These are phyloP conservation scores for Chirona hameri DNA, from an alignment of 2,888 invertebrate species.

Conservation along the genomic window DNA sequence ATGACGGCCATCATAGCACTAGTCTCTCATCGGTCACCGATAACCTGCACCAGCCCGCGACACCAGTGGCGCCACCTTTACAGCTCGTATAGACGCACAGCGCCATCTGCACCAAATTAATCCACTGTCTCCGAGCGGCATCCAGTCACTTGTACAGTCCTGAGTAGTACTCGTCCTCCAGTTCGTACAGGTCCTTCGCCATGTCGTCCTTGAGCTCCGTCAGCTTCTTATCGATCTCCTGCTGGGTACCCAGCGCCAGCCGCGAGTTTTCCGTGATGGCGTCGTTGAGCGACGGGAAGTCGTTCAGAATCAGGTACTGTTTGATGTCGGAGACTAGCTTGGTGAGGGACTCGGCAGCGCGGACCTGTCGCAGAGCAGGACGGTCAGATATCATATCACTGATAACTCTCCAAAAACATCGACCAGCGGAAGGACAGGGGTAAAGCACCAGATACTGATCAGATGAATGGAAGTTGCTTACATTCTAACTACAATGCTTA, in stretches of 20 bases:
- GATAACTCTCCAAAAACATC: not conserved
- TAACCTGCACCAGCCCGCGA: no score
- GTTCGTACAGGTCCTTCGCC: conserved; percentile 85
- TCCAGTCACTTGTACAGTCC: conserved; percentile 68
- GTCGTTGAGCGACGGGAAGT: conserved; percentile 96
- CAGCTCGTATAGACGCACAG: no score
- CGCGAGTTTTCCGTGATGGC: conserved; percentile 92
- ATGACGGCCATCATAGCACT: no score
- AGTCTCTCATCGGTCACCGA: no score
- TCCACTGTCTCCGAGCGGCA: no score
- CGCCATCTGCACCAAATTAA: no score
- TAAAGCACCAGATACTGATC: no score
- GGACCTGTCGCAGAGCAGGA: conserved; percentile 56
- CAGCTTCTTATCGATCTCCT: conserved; percentile 87
- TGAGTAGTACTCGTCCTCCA: conserved; percentile 89
- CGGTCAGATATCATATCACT: not conserved
- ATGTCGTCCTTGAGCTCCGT: conserved; percentile 91
- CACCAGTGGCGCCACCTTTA: no score
- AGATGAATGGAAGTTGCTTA: no score
- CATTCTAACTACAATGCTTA: no score
- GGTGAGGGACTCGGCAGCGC: conserved; percentile 95
- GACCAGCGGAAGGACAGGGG: no score
- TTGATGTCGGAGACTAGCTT: conserved; percentile 96
- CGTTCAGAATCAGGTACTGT: conserved; percentile 94
- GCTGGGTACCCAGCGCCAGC: conserved; percentile 74